These are phyloP conservation scores for Spodoptera picta DNA, from an alignment of 2,888 invertebrate species.

Conservation along the genomic window DNA sequence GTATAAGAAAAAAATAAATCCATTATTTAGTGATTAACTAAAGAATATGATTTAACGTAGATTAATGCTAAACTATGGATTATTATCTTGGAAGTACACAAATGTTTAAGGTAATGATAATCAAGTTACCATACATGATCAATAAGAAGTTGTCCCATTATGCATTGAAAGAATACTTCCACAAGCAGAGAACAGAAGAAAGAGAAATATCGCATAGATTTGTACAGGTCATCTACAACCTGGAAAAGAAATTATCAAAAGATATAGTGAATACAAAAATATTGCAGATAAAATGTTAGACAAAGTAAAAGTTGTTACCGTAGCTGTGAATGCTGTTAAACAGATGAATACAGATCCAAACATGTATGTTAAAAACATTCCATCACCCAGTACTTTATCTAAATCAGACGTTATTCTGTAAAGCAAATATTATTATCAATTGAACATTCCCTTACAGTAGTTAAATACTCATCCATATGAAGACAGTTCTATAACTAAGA, in stretches of 20 bases:
- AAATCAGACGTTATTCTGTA: constrained; percentile 73
- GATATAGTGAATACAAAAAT: background rate
- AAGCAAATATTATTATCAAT: constrained; percentile 33
- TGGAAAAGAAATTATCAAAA: constrained; percentile 53
- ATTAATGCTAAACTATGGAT: too few species aligned
- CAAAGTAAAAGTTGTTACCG: constrained; percentile 60
- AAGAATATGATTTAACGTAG: too few species aligned
- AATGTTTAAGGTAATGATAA: too few species aligned
- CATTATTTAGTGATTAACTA: too few species aligned
- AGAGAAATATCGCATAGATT: constrained; percentile 75
- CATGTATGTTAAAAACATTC: constrained; percentile 75
- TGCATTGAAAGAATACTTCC: constrained; percentile 75
- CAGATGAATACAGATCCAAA: constrained; percentile 80
- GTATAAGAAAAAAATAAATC: too few species aligned
- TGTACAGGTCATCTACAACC: constrained; percentile 76
- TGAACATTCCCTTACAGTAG: background rate
- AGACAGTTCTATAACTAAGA: background rate
- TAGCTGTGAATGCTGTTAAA: constrained; percentile 78
- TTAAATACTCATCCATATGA: background rate
- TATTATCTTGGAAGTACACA: too few species aligned
- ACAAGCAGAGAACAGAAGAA: constrained; percentile 75
- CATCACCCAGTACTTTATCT: constrained; percentile 71
- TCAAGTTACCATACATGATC: constrained; percentile 69
- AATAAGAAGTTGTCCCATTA: constrained; percentile 78
- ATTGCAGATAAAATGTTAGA: background rate